Percentiles rank a stretch among this genome's conserved stretches.
Evolutionary conservation across 2,113 vertebrate species (phyloP).

Genomic region (Etheostoma spectabile): DNA sequence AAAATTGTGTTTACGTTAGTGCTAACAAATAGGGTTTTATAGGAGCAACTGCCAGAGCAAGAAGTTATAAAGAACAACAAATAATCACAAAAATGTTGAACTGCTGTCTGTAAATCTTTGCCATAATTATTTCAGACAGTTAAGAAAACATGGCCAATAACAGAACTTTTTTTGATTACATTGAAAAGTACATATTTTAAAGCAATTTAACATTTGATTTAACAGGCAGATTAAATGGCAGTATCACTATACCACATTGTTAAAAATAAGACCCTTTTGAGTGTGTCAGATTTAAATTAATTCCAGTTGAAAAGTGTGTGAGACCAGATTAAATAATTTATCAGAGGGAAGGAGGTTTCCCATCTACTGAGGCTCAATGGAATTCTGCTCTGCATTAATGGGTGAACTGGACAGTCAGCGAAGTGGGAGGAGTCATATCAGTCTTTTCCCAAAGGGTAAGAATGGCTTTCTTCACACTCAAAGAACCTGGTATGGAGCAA

Average conservation of each 20-base stretch:
- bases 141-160: not conserved
- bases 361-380: slow-evolving; percentile 53
- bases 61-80: not conserved
- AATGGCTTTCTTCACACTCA: slow-evolving; percentile 39
- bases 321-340: slow-evolving; percentile 59
- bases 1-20: slow-evolving; percentile 43
- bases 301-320: slow-evolving; percentile 53
- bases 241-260: not conserved
- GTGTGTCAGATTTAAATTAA: slow-evolving; percentile 54
- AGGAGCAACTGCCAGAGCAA: not conserved
- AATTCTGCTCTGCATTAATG: slow-evolving; percentile 49
- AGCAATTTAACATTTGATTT: slow-evolving; percentile 12
- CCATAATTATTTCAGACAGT: not conserved
- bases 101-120: not conserved
- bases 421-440: slow-evolving; percentile 44
- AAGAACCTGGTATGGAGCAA: not conserved
- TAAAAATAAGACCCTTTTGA: slow-evolving; percentile 29
- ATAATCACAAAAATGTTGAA: not conserved
- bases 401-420: slow-evolving; percentile 48
- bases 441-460: slow-evolving; percentile 38
- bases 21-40: slow-evolving; percentile 33
- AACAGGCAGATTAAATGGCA: slow-evolving; percentile 21
- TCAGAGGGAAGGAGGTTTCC: slow-evolving; percentile 51
- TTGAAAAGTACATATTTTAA: not conserved
- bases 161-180: not conserved